Conservation (phyloP, 2,113 vertebrate species). For the Oreotragus oreotragus region DNA sequence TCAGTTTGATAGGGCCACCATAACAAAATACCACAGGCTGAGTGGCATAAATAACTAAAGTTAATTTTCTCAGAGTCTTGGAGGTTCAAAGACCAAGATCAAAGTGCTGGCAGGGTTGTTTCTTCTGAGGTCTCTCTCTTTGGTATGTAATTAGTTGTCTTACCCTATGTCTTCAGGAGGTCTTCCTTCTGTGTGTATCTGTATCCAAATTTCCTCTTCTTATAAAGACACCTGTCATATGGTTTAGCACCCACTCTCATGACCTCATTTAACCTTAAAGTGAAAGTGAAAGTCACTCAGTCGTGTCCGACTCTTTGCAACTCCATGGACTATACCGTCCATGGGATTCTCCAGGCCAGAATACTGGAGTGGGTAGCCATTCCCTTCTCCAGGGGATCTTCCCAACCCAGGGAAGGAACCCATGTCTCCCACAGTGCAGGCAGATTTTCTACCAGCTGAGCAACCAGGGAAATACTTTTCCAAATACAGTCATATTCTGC, state of each 20-base stretch:
- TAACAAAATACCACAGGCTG: neutral
- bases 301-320: neutral
- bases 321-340: neutral
- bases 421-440: neutral
- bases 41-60: neutral
- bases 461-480: neutral
- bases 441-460: neutral
- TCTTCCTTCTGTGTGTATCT: neutral
- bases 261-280: neutral
- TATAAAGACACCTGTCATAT: neutral
- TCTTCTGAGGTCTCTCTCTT: neutral
- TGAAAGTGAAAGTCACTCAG: neutral
- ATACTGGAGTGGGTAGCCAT: neutral
- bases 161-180: neutral
- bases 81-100: neutral
- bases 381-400: neutral
- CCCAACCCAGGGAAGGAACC: neutral
- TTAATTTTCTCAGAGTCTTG: neutral
- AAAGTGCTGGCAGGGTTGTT: neutral
- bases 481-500: neutral
- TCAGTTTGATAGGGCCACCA: neutral
- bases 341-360: neutral
- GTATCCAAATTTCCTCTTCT: neutral
- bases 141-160: neutral
- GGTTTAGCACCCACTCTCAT: neutral